These are phyloP conservation scores for Gadus macrocephalus DNA, from an alignment of 2,113 vertebrate species.

Conservation along the genomic window DNA sequence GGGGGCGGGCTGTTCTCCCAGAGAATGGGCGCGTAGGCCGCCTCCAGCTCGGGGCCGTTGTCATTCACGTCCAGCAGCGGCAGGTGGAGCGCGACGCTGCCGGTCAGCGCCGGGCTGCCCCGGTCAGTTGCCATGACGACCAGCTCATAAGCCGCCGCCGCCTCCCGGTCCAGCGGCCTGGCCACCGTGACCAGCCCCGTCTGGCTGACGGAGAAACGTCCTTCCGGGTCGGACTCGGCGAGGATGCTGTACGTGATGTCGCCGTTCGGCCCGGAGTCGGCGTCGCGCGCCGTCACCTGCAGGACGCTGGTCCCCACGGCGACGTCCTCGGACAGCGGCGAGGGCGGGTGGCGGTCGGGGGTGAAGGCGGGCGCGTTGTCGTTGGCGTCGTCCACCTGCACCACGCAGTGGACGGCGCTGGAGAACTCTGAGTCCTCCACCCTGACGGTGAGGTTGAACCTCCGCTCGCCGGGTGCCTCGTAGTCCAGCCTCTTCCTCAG, in stretches of 20 bases:
- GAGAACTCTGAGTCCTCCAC: conserved; percentile 83
- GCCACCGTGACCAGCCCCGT: conserved; percentile 72
- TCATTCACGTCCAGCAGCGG: conserved; percentile 82
- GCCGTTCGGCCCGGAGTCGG: conserved; percentile 78
- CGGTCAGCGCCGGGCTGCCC: conserved; percentile 73
- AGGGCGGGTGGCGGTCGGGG: conserved; percentile 63
- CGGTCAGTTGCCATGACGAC: conserved; percentile 79
- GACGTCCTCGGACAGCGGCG: conserved; percentile 73
- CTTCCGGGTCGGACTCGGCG: conserved; percentile 71
- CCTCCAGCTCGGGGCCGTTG: conserved; percentile 81
- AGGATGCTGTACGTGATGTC: conserved; percentile 77
- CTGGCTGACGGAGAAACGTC: conserved; percentile 73
- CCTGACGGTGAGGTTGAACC: conserved; percentile 82
- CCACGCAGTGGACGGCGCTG: conserved; percentile 74
- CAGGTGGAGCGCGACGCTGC: conserved; percentile 74
- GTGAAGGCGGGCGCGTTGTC: conserved; percentile 81
- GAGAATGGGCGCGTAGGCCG: conserved; percentile 75
- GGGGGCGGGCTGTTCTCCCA: conserved; percentile 80
- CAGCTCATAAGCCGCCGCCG: conserved; percentile 67
- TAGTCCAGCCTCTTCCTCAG: conserved; percentile 81
- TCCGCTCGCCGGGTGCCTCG: conserved; percentile 76
- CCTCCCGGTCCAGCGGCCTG: conserved; percentile 74
- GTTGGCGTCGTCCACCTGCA: conserved; percentile 83
- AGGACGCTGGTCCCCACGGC: conserved; percentile 73
- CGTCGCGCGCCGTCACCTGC: conserved; percentile 75